Base-by-base conservation (phyloP, 2,113 vertebrate genomes). In the Dunckerocampus dactyliophorus region DNA sequence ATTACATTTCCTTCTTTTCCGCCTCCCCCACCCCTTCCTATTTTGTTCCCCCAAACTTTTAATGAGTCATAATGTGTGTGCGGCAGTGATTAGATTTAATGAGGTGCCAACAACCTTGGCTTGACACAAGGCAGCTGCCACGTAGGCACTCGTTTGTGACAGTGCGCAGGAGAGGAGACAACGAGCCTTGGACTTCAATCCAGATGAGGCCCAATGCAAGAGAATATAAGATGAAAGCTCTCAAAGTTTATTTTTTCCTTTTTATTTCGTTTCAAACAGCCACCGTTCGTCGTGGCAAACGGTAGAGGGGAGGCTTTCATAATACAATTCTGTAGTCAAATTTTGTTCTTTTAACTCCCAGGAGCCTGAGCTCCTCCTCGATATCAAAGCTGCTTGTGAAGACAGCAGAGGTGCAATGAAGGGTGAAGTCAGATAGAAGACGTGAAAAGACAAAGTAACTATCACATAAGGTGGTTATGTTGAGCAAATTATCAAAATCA, bases 51-150 rank as follows among this genome's bases (percentile, higher is more conserved):
- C 59, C 67, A 80, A 76, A 78, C 72, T 73, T 76, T 73, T 71
- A 76, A 85, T 82, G 79, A 82, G 69, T 79, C 73, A 71, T 75
- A 72, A 71, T 69, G 62, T 73, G 74, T 68, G 61, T 55, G 65
- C 11, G n/a, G 59, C 42, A 56, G 65, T 67, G 62, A 80, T 83
- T 69, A 72, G 59, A 82, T 81, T 86, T 81, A 82, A 85, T 80
- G 65, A 86, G 62, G 69, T 68, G 71, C 56, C 73, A 74, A 39
- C 70, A 79, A 79, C 75, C 69, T 82, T 77, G 67, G 59, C 59
- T 73, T 65, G 80, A 74, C 67, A 81, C 69, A 54, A 59, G 62
- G 72, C 48, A 28, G 46, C n/a, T 22, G 62, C 69, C 63, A 28
- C 57, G 14, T 15, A 20, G 65, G 64, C 52, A 46, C 58, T 68